Evolutionary conservation across 2,797 vertebrate genomes (phyloP).

Genomic region (Botia kubotai): DNA sequence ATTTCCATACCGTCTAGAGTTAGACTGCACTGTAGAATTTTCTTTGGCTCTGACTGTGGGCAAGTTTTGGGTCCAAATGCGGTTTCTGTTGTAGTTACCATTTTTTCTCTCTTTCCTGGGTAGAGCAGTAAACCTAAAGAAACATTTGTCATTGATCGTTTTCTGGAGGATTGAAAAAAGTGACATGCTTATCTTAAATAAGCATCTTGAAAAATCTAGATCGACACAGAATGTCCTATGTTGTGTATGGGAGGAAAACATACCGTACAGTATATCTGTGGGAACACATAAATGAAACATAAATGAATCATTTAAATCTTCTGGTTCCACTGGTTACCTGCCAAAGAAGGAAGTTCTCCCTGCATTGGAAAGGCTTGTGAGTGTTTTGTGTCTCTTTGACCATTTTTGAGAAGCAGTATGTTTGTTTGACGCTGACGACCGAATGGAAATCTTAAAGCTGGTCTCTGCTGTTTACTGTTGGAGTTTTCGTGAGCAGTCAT

Average conservation of each 20-base stretch:
- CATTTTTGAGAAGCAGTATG: constrained; percentile 20
- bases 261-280: neutral
- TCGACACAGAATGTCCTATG: neutral
- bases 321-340: constrained; percentile 68
- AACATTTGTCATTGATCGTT: neutral
- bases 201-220: neutral
- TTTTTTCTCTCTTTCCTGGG: constrained; percentile 71
- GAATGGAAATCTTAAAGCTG: constrained; percentile 4
- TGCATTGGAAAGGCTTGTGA: constrained; percentile 63
- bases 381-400: constrained; percentile 53
- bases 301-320: neutral
- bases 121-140: constrained; percentile 71
- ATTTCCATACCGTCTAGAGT: constrained; percentile 53
- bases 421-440: constrained; percentile 1
- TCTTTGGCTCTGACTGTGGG: constrained; percentile 57
- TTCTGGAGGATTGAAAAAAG: neutral
- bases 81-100: constrained; percentile 74
- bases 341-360: constrained; percentile 71
- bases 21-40: constrained; percentile 63
- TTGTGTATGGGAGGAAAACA: neutral
- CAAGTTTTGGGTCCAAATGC: constrained; percentile 67
- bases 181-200: neutral
- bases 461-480: constrained; percentile 22
- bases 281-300: neutral
- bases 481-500: constrained; percentile 47